phyloP scores from a whole-genome alignment of 35 echinoderm and acorn worm species.

The Eucidaris tribuloides region DNA sequence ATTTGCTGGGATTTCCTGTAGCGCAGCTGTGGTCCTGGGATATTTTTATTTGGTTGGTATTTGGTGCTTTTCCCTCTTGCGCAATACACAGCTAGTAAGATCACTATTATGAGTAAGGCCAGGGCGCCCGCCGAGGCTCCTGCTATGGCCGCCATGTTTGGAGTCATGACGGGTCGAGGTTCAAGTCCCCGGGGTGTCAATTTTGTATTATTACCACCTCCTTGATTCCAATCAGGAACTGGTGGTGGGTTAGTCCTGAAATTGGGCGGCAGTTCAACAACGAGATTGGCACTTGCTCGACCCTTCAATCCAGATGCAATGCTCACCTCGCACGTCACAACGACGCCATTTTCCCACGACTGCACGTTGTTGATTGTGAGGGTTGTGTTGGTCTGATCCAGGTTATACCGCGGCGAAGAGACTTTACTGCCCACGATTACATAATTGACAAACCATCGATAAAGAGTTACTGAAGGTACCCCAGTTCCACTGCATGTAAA shows the following conservation, averaged over 20 bases:
- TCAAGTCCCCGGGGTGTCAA: not conserved
- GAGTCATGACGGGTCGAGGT: conserved; percentile 6
- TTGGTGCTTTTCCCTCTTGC: conserved; percentile 10
- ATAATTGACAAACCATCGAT: conserved; percentile 50
- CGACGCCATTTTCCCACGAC: conserved; percentile 38
- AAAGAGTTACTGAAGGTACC: conserved; percentile 13
- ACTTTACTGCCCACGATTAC: not conserved
- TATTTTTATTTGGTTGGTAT: not conserved
- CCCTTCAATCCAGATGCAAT: conserved; percentile 44
- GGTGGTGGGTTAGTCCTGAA: not conserved
- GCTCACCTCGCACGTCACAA: conserved; percentile 35
- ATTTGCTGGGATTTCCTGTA: not conserved
- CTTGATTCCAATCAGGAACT: not conserved
- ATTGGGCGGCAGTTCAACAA: not conserved
- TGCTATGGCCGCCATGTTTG: conserved; percentile 13
- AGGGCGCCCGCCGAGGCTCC: conserved; percentile 12
- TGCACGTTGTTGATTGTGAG: conserved; percentile 34
- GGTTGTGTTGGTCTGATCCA: conserved; percentile 42
- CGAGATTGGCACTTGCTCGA: conserved; percentile 15
- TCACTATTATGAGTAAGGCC: not conserved
- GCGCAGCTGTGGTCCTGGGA: not conserved
- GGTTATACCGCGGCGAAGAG: not conserved
- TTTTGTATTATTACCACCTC: not conserved
- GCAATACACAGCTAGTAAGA: not conserved
- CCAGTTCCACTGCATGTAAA: conserved; percentile 30